A percentile compares a stretch with the other conserved stretches of the same genome.
Conservation (phyloP, 2,113 vertebrate species). For the Otus sunia region DNA sequence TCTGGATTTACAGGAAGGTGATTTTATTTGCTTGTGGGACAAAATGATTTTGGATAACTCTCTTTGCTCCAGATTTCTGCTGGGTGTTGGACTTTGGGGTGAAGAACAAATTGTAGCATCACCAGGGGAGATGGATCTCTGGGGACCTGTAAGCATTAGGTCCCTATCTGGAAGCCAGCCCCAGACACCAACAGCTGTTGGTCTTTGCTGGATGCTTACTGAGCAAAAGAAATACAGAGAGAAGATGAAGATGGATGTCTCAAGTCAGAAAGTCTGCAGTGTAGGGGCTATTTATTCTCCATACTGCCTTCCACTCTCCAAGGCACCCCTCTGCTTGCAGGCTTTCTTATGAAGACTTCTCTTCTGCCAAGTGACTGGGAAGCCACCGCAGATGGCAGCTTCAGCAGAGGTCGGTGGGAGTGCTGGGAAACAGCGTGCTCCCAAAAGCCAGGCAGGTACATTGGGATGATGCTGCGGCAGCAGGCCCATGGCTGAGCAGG, state of each 20-base stretch:
- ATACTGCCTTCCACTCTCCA: not conserved
- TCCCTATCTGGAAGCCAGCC: not conserved
- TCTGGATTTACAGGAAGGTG: not conserved
- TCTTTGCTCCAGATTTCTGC: not conserved
- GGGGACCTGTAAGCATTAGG: not conserved
- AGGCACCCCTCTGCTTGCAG: not conserved
- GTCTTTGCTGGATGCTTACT: not conserved
- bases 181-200: not conserved
- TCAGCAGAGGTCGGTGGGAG: not conserved
- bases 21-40: not conserved
- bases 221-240: not conserved
- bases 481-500: rapidly evolving
- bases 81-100: not conserved
- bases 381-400: not conserved
- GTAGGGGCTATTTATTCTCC: not conserved
- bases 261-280: not conserved
- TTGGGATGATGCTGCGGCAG: not conserved
- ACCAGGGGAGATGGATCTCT: not conserved
- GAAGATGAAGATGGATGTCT: not conserved
- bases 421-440: not conserved
- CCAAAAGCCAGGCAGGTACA: not conserved
- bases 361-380: not conserved
- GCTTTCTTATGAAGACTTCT: not conserved
- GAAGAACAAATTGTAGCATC: not conserved
- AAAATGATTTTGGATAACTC: not conserved